These are phyloP conservation scores for Colletes latitarsis DNA, from an alignment of 1,140 invertebrate genomes.

Conservation along the genomic window DNA sequence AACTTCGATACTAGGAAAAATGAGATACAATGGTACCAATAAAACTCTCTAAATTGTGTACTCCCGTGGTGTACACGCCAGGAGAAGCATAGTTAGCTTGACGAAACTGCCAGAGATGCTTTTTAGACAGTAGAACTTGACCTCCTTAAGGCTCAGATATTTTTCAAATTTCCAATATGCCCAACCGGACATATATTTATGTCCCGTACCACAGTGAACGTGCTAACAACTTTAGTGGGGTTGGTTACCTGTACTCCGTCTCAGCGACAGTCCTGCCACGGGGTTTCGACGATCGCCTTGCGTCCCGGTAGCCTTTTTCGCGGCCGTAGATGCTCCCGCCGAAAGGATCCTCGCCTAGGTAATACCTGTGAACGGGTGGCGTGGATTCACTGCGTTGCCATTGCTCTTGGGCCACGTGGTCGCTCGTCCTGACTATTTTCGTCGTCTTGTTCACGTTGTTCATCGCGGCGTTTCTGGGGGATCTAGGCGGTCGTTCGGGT, in stretches of 20 bases:
- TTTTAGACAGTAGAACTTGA: too few relatives aligned
- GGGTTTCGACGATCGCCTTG: conserved; percentile 79
- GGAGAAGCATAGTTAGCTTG: too few relatives aligned
- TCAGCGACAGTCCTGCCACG: conserved; percentile 66
- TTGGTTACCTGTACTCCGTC: conserved; percentile 74
- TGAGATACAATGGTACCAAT: too few relatives aligned
- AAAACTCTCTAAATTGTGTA: too few relatives aligned
- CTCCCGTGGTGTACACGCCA: too few relatives aligned
- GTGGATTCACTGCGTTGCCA: conserved; percentile 74
- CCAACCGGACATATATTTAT: too few relatives aligned
- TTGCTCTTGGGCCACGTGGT: conserved; percentile 47
- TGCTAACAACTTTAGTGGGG: neutral
- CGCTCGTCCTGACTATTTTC: conserved; percentile 24
- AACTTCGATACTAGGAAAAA: too few relatives aligned
- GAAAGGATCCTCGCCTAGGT: conserved; percentile 91
- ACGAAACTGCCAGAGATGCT: too few relatives aligned
- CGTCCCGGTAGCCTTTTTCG: conserved; percentile 88
- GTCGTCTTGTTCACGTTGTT: conserved; percentile 13
- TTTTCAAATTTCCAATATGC: too few relatives aligned
- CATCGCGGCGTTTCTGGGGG: conserved; percentile 66
- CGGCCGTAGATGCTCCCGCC: conserved; percentile 89
- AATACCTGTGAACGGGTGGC: conserved; percentile 86
- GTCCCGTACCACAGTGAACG: too few relatives aligned
- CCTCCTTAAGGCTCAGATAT: too few relatives aligned
- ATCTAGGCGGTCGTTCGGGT: conserved; percentile 73